Conservation (phyloP, 1,140 invertebrate genomes). For the Zeugodacus cucurbitae region DNA sequence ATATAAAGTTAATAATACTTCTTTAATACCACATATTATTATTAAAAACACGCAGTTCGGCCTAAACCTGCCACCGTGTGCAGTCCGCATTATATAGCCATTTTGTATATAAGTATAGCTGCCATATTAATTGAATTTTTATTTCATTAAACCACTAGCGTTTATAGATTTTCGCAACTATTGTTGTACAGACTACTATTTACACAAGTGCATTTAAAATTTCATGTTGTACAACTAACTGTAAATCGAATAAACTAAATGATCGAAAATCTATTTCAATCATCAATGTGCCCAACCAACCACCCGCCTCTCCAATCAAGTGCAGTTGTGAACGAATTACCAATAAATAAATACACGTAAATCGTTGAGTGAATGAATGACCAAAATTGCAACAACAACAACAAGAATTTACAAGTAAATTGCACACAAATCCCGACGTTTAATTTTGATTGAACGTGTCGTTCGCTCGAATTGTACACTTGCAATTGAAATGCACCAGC, state of each 20-base stretch:
- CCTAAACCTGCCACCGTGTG: too few relatives aligned
- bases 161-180: background rate
- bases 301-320: background rate
- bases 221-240: background rate
- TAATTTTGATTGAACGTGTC: background rate
- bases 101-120: too few relatives aligned
- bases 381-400: background rate
- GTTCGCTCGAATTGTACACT: background rate
- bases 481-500: conserved; percentile 16
- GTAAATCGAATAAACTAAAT: background rate
- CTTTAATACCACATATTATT: too few relatives aligned
- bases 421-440: background rate
- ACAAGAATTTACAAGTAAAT: background rate
- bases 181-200: background rate
- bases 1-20: too few relatives aligned
- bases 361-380: background rate
- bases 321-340: background rate
- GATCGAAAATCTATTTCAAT: background rate
- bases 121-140: too few relatives aligned
- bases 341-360: conserved; percentile 24
- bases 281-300: too few relatives aligned
- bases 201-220: background rate
- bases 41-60: too few relatives aligned
- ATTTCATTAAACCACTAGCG: too few relatives aligned
- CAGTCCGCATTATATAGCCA: too few relatives aligned